Conservation (phyloP, 2,888 invertebrate species). For the Pyrochroa serraticornis region DNA sequence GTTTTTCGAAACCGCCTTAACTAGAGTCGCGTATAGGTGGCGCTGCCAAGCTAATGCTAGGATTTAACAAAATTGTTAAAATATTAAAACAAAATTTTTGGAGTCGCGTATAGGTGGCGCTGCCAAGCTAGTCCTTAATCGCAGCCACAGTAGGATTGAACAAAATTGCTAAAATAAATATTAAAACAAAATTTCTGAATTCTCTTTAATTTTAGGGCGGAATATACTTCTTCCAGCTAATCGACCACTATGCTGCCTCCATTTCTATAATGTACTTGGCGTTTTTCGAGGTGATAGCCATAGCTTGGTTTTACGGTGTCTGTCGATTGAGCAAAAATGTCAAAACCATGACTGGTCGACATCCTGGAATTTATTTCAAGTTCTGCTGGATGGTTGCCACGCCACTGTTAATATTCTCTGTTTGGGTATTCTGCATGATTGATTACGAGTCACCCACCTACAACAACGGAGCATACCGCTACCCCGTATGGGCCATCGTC, state of each 20-base stretch:
- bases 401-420: conserved; percentile 79
- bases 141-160: conserved; percentile 1
- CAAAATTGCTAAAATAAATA: too few species aligned
- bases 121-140: too few species aligned
- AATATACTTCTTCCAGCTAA: conserved; percentile 89
- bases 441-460: conserved; percentile 88
- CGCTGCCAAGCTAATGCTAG: too few species aligned
- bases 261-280: conserved; percentile 91
- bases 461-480: conserved; percentile 77
- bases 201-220: conserved; percentile 71
- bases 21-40: too few species aligned
- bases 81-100: too few species aligned
- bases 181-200: too few species aligned
- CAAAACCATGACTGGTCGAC: conserved; percentile 86
- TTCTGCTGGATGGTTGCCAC: conserved; percentile 85
- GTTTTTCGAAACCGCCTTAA: too few species aligned
- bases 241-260: conserved; percentile 93
- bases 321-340: conserved; percentile 80
- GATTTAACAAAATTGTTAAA: too few species aligned
- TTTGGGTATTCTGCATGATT: conserved; percentile 88
- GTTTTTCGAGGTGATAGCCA: conserved; percentile 90
- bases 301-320: conserved; percentile 92
- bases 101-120: too few species aligned
- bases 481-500: conserved; percentile 84
- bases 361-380: conserved; percentile 81